Conservation (phyloP, 2,113 vertebrate species). For the Arenaria interpres region DNA sequence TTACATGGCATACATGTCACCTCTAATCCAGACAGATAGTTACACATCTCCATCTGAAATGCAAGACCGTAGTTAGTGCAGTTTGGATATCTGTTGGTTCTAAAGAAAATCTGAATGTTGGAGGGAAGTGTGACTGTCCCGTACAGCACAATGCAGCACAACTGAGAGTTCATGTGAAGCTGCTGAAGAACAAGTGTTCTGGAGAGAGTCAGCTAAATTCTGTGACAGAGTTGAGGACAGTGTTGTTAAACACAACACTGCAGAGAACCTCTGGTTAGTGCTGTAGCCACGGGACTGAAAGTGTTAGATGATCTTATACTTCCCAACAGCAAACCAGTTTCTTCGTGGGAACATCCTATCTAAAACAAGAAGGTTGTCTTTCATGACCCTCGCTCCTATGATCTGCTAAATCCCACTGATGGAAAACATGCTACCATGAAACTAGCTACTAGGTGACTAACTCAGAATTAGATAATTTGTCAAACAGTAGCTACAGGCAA, state of each 20-base stretch:
- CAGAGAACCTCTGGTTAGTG: background rate
- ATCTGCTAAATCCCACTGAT: background rate
- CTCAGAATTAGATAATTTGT: background rate
- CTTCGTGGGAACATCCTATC: background rate
- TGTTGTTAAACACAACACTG: background rate
- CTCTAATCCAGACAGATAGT: background rate
- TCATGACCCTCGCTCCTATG: background rate
- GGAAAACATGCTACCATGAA: background rate
- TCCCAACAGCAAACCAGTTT: background rate
- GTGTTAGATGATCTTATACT: rapidly evolving
- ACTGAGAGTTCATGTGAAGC: background rate
- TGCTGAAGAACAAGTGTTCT: background rate
- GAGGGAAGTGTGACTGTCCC: background rate
- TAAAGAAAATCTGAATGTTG: background rate
- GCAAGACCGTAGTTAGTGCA: background rate
- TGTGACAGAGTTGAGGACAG: background rate
- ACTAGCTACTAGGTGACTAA: background rate
- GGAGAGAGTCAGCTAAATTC: background rate
- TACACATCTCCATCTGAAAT: background rate
- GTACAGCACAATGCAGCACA: rapidly evolving
- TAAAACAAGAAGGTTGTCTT: background rate
- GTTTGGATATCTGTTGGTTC: background rate
- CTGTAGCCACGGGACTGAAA: background rate
- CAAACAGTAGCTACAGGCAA: background rate
- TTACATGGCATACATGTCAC: background rate